Percentiles rank a stretch among this genome's conserved stretches.
These are phyloP conservation scores for Drosophila macrothrix DNA, from an alignment of 2,888 invertebrate species.

Conservation along the genomic window DNA sequence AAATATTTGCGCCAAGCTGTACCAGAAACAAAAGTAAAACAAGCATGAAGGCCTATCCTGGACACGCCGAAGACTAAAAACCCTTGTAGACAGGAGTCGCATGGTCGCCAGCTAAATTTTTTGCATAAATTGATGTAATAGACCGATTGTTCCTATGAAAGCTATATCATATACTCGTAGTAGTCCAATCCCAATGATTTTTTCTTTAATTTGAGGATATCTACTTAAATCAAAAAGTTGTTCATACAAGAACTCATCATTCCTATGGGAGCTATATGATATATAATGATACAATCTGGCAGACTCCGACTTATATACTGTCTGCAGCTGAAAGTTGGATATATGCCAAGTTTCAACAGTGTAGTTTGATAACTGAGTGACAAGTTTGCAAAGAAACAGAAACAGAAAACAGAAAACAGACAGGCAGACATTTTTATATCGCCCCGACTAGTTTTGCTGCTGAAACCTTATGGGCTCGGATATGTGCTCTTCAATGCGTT, in stretches of 20 bases:
- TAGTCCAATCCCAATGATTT: not conserved
- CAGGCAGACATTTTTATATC: not conserved
- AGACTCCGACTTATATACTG: too few relatives aligned
- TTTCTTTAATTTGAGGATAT: not conserved
- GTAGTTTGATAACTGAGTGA: not conserved
- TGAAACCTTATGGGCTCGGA: not conserved
- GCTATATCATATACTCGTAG: not conserved
- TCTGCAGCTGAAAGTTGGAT: not conserved
- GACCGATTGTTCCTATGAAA: not conserved
- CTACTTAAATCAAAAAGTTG: not conserved
- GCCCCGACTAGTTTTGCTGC: not conserved
- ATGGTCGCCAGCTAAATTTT: not conserved
- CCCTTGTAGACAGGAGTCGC: not conserved
- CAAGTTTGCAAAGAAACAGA: not conserved
- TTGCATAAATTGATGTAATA: not conserved
- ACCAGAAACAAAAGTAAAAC: conserved; percentile 30
- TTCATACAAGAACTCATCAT: not conserved
- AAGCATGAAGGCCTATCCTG: not conserved
- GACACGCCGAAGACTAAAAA: not conserved
- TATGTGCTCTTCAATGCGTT: not conserved
- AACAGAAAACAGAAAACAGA: not conserved
- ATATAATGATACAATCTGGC: not conserved
- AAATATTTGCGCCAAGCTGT: conserved; percentile 73
- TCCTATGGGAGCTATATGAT: not conserved
- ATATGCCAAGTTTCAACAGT: not conserved